Conservation (phyloP, 30 jellyfish, hydroid and myxozoan species). For the Nemopilema nomurai region DNA sequence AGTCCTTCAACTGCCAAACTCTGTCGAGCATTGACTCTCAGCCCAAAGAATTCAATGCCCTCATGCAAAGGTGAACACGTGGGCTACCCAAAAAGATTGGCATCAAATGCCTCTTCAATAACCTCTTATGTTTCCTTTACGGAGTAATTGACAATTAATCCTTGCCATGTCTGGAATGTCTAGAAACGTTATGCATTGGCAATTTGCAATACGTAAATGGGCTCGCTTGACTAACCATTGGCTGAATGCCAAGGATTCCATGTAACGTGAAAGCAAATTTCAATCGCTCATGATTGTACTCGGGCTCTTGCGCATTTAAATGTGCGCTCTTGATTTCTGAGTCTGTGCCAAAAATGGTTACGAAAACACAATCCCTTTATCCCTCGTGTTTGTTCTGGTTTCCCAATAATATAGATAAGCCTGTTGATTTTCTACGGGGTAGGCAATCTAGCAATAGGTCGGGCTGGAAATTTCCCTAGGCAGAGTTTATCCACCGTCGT, state of each 20-base stretch:
- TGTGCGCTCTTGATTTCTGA: not conserved
- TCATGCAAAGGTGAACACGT: too few species aligned
- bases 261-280: not conserved
- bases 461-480: too few species aligned
- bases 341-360: not conserved
- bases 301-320: not conserved
- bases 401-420: too few species aligned
- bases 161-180: not conserved
- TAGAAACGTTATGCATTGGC: not conserved
- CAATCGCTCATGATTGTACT: not conserved
- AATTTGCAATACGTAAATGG: not conserved
- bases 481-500: too few species aligned
- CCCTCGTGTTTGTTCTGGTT: too few species aligned
- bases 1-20: not conserved
- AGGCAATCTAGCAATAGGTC: too few species aligned
- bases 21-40: too few species aligned
- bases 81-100: not conserved
- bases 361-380: not conserved
- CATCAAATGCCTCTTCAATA: not conserved
- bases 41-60: too few species aligned
- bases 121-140: not conserved
- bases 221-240: not conserved
- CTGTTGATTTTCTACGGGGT: too few species aligned
- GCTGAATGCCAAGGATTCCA: not conserved
- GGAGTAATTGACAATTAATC: not conserved